Evolutionary conservation across 2,888 invertebrate species (phyloP), one percentile per base, ranked within the genome.

Genomic region (Odontocolon sp.): DNA sequence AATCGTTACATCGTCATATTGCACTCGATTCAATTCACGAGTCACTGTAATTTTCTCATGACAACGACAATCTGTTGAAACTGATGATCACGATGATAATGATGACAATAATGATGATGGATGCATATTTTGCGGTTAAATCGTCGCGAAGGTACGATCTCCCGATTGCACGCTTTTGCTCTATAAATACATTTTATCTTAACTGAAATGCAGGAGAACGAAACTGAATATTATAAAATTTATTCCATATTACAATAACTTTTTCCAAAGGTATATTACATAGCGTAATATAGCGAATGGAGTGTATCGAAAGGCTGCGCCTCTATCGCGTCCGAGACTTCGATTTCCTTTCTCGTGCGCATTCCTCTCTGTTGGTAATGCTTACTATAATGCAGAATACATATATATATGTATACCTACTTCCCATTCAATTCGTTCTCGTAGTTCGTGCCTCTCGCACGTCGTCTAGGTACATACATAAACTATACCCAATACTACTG

Each of bases 301-400:
- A 11, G 28, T 50, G 16, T 47, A 68, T 45, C 36, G 67, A 21
- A 47, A 21, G 54, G 9, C 57, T 45, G 47, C 56, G 57, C 45
- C 45, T 50, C 57, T 57, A 9, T 59, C 54, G 54, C 33, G 56
- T 63, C 38, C 59, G 38, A 63, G 59, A 67, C 52, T 59, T 70
- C 69, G 75, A 75, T 75, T 75, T 75, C 50, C 75, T 75, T 75
- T 75, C 75, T 66, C 75, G 75, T 59, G 69, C 69, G 75, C 75
- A 66, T 70, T 66, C 69, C 70, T 33, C n/a, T n/a, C 18, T 26
- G 23, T 52, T 42, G 59, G 64, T 74, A 66, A 61, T 75, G 64
- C 75, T 70, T 66, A 45, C n/a, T 36, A 9, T 36, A 21, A 45
- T 23, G 23, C 45, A 4, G 45, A 21, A 21, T 18, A n/a, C n/a